Base-by-base conservation (phyloP, 2,797 vertebrate species). In the Furcifer pardalis region DNA sequence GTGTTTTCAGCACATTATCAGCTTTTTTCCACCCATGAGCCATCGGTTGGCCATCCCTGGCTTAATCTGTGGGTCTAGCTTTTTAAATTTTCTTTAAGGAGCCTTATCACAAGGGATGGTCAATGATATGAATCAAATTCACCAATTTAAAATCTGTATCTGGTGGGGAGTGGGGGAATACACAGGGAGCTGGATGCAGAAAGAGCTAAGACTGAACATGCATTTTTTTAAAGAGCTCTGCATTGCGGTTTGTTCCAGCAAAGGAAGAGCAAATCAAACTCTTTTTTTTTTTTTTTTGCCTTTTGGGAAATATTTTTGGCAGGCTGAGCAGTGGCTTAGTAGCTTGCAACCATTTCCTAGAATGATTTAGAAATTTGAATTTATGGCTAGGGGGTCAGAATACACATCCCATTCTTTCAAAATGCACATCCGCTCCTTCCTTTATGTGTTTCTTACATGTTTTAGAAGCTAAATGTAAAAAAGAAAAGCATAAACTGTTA, bases 221-320 rank as follows among this genome's bases (percentile, higher is more conserved):
- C 78, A 86, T 90, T 88, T 92, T 92, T 88, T 90, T 72, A 83
- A 88, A 40, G 9, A 87, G 77, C 86, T 88, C 90, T 91, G 86
- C 88, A 89, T 60, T 93, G 92, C 87, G 73, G 79, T 87, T 89
- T 86, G 72, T 82, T 35, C 37, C 30, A 6, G 44, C 49, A 80
- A 90, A 85, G 87, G 19, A 88, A 79, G 37, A 86, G 77, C 82
- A 91, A 89, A 89, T 87, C 32, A 5, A 72, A 7, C 82, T 30
- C 60, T 19, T 79, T 88, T 84, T 79, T 68, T 44, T 56, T 30
- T 30, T 69, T 42, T 30, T n/a, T 40, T 27, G 1, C 7, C n/a
- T 59, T 49, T 46, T 40, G 23, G n/a, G 76, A 82, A 87, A 72
- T 80, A 30, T 17, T 85, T 71, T 82, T 82, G 79, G 30, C 52